phyloP scores from a whole-genome alignment of 2,888 invertebrate genomes.

The Lasioglossum pauxillum region DNA sequence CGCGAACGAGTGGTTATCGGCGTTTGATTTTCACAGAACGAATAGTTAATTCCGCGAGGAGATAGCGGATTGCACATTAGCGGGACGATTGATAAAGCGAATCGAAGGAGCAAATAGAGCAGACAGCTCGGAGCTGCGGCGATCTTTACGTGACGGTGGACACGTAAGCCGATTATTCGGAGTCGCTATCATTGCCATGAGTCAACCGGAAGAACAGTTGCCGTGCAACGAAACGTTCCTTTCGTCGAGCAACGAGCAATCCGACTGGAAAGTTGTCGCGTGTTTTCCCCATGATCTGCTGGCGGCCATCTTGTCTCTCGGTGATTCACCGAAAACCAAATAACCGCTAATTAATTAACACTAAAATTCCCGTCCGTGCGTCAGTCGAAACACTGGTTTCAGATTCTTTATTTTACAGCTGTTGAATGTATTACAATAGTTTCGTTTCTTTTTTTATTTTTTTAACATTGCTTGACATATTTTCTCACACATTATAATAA shows the following conservation, averaged over 20 bases:
- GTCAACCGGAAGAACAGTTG: conserved; percentile 60
- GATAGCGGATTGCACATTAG: neutral
- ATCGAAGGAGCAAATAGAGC: neutral
- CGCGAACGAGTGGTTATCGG: neutral
- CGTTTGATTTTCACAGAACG: neutral
- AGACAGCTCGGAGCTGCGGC: neutral
- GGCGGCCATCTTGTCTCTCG: neutral
- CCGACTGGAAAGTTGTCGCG: neutral
- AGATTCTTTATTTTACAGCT: neutral
- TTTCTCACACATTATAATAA: neutral
- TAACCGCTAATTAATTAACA: neutral
- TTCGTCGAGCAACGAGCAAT: neutral
- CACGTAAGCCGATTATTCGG: conserved; percentile 65
- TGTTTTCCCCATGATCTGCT: neutral
- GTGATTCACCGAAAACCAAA: neutral
- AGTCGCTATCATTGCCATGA: conserved; percentile 63
- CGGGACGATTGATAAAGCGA: neutral
- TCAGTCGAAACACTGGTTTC: neutral
- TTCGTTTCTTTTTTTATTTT: neutral
- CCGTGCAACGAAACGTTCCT: conserved; percentile 25
- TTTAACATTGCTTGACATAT: no score
- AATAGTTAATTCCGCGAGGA: neutral
- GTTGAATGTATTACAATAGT: neutral
- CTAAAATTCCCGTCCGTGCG: no score
- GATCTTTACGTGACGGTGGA: conserved; percentile 40